Evolutionary conservation across 2,113 vertebrate species (phyloP).

Genomic region (Dasyprocta punctata): DNA sequence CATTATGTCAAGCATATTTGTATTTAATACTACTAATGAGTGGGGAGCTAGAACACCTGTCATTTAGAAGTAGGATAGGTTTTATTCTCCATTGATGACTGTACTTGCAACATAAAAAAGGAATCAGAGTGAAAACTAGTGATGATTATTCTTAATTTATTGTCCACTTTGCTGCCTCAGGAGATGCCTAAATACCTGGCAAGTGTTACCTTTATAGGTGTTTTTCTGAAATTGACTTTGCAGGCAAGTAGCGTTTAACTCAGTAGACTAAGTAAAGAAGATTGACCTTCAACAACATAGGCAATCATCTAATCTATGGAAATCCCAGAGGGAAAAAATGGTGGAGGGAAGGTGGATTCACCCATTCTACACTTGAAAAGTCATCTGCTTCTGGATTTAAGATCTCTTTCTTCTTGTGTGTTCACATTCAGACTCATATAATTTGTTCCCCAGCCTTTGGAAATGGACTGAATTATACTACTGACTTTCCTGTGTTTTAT

Average conservation of each 20-base stretch:
- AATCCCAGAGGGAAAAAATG: neutral
- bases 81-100: neutral
- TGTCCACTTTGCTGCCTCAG: neutral
- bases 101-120: neutral
- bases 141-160: neutral
- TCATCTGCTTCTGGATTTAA: neutral
- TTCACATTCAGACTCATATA: neutral
- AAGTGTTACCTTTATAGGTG: neutral
- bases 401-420: neutral
- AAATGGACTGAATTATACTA: neutral
- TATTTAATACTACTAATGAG: neutral
- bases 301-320: neutral
- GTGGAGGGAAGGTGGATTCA: neutral
- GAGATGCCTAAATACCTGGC: neutral
- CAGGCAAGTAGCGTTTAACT: neutral
- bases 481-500: neutral
- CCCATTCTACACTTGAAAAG: neutral
- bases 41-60: neutral
- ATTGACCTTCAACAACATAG: neutral
- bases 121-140: neutral
- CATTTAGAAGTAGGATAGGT: neutral
- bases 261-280: neutral
- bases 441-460: neutral
- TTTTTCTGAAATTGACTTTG: neutral
- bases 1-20: neutral